These are phyloP conservation scores for Panulirus ornatus DNA, from an alignment of 1,140 invertebrate genomes.

Conservation along the genomic window DNA sequence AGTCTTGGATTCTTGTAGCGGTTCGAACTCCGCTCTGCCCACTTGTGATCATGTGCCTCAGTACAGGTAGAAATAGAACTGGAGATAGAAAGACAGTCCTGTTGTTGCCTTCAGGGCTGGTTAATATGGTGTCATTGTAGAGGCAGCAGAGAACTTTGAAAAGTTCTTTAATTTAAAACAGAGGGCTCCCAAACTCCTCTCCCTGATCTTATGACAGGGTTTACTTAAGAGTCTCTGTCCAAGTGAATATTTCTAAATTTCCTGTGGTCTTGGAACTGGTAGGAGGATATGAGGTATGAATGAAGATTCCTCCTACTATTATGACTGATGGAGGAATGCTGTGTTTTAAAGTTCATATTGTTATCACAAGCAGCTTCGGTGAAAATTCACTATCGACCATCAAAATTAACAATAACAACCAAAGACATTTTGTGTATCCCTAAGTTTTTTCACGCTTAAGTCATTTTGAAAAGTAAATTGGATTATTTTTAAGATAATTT, in stretches of 20 bases:
- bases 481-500: no score
- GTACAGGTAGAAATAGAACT: slow-evolving; percentile 64
- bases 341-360: neutral
- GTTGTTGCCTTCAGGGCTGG: slow-evolving; percentile 39
- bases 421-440: no score
- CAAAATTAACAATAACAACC: neutral
- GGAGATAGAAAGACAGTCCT: slow-evolving; percentile 37
- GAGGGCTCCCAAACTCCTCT: neutral
- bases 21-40: slow-evolving; percentile 41
- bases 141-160: slow-evolving; percentile 26
- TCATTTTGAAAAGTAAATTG: no score
- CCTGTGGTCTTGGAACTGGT: slow-evolving; percentile 18
- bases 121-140: neutral
- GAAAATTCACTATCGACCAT: neutral
- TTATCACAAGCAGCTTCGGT: neutral
- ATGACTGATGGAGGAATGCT: neutral
- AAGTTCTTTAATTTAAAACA: slow-evolving; percentile 10
- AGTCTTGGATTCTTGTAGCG: neutral
- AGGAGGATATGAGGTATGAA: neutral
- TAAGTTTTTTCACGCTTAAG: no score
- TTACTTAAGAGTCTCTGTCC: neutral
- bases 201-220: neutral
- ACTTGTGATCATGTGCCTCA: slow-evolving; percentile 68
- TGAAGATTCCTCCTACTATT: neutral
- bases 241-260: neutral